phyloP scores from a whole-genome alignment of 1,140 invertebrate genomes.

The Brachionus manjavacas region DNA sequence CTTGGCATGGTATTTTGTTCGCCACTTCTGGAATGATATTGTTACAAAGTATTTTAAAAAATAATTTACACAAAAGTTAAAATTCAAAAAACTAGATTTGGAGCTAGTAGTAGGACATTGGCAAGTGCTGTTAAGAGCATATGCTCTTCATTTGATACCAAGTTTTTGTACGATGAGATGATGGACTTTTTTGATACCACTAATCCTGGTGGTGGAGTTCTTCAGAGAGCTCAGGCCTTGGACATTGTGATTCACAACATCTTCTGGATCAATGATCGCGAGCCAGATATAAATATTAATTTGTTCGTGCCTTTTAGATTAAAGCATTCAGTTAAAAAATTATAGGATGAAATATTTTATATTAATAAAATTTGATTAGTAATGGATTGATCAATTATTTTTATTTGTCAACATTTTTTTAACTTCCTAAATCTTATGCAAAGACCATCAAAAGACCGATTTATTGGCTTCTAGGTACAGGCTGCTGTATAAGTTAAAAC shows the following conservation, averaged over 20 bases:
- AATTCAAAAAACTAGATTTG: background rate
- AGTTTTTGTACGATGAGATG: background rate
- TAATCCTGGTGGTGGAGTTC: background rate
- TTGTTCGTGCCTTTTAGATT: background rate
- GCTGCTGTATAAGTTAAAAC: no score
- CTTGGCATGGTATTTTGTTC: constrained; percentile 12
- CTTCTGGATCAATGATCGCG: constrained; percentile 29
- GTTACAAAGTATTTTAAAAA: background rate
- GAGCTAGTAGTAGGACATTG: constrained; percentile 9
- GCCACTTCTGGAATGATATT: constrained; percentile 6
- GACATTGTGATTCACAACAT: constrained; percentile 28
- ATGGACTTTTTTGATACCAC: background rate
- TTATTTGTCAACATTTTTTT: no score
- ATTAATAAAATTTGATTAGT: background rate
- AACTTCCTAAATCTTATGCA: no score
- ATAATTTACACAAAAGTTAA: background rate
- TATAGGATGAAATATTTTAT: background rate
- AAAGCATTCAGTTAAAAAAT: background rate
- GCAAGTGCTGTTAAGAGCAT: constrained; percentile 27
- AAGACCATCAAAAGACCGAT: no score
- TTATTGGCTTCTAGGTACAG: no score
- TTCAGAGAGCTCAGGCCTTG: background rate
- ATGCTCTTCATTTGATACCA: constrained; percentile 18
- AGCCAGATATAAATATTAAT: background rate
- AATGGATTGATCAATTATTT: no score